These are phyloP conservation scores for Pyrochroa serraticornis DNA, from an alignment of 2,888 invertebrate genomes.

Conservation along the genomic window DNA sequence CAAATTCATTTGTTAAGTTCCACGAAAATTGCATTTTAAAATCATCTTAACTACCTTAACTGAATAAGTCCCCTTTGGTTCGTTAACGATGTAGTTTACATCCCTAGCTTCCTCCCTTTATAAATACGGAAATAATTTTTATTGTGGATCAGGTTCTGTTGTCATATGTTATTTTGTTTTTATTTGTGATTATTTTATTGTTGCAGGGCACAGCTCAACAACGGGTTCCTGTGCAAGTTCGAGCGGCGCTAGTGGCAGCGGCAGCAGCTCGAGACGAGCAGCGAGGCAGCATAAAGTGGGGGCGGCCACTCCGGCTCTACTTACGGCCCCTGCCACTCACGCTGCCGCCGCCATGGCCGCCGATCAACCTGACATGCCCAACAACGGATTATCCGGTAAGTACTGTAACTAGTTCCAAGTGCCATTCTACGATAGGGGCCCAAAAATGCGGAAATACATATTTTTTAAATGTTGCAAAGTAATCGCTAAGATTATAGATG, in stretches of 20 bases:
- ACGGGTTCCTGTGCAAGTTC: slow-evolving; percentile 74
- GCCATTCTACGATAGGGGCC: too few relatives aligned
- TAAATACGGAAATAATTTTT: neutral
- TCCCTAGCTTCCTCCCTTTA: too few relatives aligned
- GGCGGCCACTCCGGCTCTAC: slow-evolving; percentile 52
- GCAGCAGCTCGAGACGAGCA: slow-evolving; percentile 55
- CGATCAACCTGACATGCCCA: slow-evolving; percentile 55
- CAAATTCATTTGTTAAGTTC: too few relatives aligned
- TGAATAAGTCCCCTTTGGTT: too few relatives aligned
- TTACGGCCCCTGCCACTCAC: slow-evolving; percentile 43
- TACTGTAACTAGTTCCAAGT: neutral
- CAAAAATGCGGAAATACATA: too few relatives aligned
- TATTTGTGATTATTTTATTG: slow-evolving; percentile 4
- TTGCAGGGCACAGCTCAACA: slow-evolving; percentile 54
- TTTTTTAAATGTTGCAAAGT: too few relatives aligned
- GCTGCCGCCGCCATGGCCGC: slow-evolving; percentile 53
- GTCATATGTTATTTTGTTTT: neutral
- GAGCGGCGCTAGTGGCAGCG: slow-evolving; percentile 59
- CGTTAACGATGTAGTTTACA: too few relatives aligned
- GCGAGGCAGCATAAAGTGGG: slow-evolving; percentile 57
- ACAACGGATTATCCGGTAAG: slow-evolving; percentile 53
- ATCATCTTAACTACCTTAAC: too few relatives aligned
- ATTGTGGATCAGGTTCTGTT: neutral
- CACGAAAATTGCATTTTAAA: too few relatives aligned
- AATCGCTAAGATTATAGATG: too few relatives aligned